Evolutionary conservation across 2,797 vertebrate genomes (phyloP).

Genomic region (Crenichthys baileyi): DNA sequence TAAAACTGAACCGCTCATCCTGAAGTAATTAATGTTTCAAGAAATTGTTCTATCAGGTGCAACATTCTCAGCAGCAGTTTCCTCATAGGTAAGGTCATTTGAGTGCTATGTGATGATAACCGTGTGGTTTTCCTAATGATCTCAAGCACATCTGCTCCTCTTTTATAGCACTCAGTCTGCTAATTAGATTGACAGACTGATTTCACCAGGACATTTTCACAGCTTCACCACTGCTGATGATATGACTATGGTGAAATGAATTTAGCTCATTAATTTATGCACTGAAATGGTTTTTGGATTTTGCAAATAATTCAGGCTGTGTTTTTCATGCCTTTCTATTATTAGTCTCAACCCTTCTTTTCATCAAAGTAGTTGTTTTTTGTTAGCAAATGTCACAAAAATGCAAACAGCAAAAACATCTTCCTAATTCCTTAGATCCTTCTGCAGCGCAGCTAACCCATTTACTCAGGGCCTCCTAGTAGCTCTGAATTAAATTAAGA

Average conservation of each 20-base stretch:
- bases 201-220: neutral
- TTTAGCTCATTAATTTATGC: neutral
- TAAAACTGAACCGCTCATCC: neutral
- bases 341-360: neutral
- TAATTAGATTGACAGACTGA: neutral
- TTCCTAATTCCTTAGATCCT: neutral
- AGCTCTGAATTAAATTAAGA: conserved; percentile 26
- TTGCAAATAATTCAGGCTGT: neutral
- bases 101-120: neutral
- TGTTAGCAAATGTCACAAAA: neutral
- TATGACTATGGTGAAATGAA: neutral
- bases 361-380: conserved; percentile 2
- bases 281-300: neutral
- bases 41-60: neutral
- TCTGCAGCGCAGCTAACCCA: conserved; percentile 18
- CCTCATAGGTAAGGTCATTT: neutral
- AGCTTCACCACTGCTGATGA: neutral
- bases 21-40: neutral
- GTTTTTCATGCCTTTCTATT: neutral
- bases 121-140: neutral
- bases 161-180: too few species aligned
- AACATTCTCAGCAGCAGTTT: neutral
- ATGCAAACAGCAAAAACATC: neutral
- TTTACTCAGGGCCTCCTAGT: conserved; percentile 22
- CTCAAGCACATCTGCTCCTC: neutral